Conservation (phyloP, 2,113 vertebrate genomes). For the Romanogobio albipinnatus region DNA sequence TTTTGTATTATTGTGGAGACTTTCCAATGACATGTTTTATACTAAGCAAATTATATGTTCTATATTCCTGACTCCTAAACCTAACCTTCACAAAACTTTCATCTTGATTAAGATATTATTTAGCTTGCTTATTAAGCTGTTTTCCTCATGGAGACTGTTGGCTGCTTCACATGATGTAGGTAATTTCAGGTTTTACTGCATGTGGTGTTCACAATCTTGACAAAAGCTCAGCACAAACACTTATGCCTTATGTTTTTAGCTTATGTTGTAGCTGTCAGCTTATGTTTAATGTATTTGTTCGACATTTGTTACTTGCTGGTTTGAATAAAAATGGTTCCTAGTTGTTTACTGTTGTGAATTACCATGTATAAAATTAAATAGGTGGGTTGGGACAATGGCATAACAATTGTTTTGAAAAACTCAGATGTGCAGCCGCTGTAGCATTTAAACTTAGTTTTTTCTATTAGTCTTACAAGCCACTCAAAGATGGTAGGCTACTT, state of each 20-base stretch:
- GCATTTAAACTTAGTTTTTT: not conserved
- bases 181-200: constrained; percentile 8
- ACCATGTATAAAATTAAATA: not conserved
- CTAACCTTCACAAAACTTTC: not conserved
- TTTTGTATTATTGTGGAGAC: not conserved
- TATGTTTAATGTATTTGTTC: constrained; percentile 4
- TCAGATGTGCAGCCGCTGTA: not conserved
- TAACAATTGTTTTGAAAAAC: not conserved
- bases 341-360: not conserved
- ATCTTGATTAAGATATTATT: not conserved
- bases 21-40: not conserved
- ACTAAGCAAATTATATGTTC: not conserved
- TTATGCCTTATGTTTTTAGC: not conserved
- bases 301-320: not conserved
- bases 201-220: not conserved
- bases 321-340: not conserved
- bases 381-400: not conserved
- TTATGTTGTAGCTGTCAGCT: not conserved
- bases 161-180: not conserved
- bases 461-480: not conserved
- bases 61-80: not conserved
- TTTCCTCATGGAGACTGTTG: not conserved
- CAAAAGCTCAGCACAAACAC: constrained; percentile 2
- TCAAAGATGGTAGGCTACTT: not conserved
- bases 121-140: not conserved